Evolutionary conservation across 2,888 invertebrate species (phyloP).

Genomic region (Hypolimnas misippus): DNA sequence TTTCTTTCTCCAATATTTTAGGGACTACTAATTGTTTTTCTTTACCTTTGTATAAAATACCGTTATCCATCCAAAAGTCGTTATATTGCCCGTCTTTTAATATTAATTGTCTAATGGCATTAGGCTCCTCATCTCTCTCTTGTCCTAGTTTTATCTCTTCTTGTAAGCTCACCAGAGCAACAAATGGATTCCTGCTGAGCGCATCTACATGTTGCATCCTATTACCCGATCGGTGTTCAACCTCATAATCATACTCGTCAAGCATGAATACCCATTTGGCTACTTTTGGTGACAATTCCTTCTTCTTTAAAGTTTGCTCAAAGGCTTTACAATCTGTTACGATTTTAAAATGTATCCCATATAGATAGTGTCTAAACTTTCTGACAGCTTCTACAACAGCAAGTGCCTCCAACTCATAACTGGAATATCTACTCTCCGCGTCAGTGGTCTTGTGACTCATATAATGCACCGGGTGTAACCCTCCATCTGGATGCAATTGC

Average conservation of each 20-base stretch:
- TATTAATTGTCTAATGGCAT: conserved; percentile 37
- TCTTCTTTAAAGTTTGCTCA: not conserved
- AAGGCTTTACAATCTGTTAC: conserved; percentile 15
- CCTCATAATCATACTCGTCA: conserved; percentile 37
- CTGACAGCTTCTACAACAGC: conserved; percentile 41
- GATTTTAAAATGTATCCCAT: conserved; percentile 17
- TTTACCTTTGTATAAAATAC: conserved; percentile 42
- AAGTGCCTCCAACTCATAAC: conserved; percentile 46
- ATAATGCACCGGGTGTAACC: conserved; percentile 23
- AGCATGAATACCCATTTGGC: conserved; percentile 39
- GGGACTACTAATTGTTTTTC: conserved; percentile 50
- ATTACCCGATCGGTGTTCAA: conserved; percentile 40
- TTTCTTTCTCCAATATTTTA: conserved; percentile 46
- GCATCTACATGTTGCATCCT: conserved; percentile 41
- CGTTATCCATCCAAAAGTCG: conserved; percentile 43
- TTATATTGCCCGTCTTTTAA: conserved; percentile 32
- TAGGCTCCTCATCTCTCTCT: conserved; percentile 40
- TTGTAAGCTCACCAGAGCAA: conserved; percentile 19
- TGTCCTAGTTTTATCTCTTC: conserved; percentile 38
- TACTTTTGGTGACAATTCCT: conserved; percentile 15
- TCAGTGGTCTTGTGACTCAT: conserved; percentile 36
- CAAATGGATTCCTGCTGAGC: conserved; percentile 29
- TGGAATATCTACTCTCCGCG: conserved; percentile 38
- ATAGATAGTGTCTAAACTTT: conserved; percentile 15
- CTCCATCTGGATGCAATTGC: conserved; percentile 23